Conservation (phyloP, 2,797 vertebrate species). For the Esox lucius region DNA sequence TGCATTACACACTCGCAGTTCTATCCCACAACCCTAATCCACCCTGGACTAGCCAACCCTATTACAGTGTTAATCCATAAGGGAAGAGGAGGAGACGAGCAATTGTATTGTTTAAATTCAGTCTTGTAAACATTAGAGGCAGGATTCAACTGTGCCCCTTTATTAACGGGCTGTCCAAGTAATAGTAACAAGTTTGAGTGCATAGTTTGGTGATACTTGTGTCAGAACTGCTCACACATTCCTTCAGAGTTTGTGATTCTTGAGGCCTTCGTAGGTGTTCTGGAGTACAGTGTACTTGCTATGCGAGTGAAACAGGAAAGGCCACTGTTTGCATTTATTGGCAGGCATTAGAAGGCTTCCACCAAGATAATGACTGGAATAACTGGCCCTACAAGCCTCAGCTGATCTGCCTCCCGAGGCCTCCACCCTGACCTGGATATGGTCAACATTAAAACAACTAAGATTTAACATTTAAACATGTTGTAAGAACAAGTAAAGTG, state of each 20-base stretch:
- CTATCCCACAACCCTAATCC: too few relatives aligned
- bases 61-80: too few relatives aligned
- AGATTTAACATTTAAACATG: not conserved
- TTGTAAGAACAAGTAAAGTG: not conserved
- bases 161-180: not conserved
- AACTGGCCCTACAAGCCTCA: conserved; percentile 23
- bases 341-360: not conserved
- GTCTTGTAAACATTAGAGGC: too few relatives aligned
- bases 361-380: conserved; percentile 9
- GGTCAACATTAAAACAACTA: conserved; percentile 1
- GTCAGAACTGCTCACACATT: conserved; percentile 14
- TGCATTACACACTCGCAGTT: too few relatives aligned
- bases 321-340: not conserved
- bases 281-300: not conserved
- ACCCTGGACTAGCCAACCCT: too few relatives aligned
- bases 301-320: conserved; percentile 16
- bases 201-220: not conserved
- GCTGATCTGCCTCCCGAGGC: not conserved
- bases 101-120: too few relatives aligned
- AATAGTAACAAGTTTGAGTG: not conserved
- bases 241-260: conserved; percentile 11
- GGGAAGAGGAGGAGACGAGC: too few relatives aligned
- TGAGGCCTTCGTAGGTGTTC: not conserved
- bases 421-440: not conserved
- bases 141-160: too few relatives aligned